Evolutionary conservation across 2,797 vertebrate genomes (phyloP), one percentile per base, ranked within the genome.

Genomic region (Hypotaenidia philippensis): DNA sequence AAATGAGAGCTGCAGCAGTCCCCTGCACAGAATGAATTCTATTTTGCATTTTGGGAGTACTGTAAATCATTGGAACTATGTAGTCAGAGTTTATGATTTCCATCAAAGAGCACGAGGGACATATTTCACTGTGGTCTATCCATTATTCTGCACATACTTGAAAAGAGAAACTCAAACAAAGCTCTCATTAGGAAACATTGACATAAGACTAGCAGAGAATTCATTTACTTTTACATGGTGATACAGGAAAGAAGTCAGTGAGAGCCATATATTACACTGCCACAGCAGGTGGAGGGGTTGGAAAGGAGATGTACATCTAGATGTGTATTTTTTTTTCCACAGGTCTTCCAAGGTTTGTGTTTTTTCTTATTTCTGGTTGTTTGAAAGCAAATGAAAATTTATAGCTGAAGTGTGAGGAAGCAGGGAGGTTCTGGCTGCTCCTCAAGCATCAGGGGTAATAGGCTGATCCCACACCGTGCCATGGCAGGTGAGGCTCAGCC

Each of bases 151-250:
- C 89, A 94, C 76, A 57, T 84, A 94, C 82, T 94, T 79, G 79
- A 86, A 31, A 72, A 94, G 74, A 93, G 91, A 94, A 96, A 93
- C 89, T 94, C 94, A 96, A 96, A 95, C 87, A 96, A 96, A 97
- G 77, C 85, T 90, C 94, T 96, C 95, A 82, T 95, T 96, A 94
- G 91, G 83, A 94, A 96, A 90, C 91, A 94, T 77, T 96, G 95
- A 95, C 91, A 95, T 92, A 94, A 95, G 87, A 76, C 18, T 90
- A 90, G 85, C 74, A 72, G 82, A 72, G 87, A 94, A 94, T 94
- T 96, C 85, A 89, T 96, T 95, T 94, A 38, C 66, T 90, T 75
- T 55, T 40, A 90, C 83, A 56, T 32, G 86, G 93, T 79, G 77
- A 70, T 82, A 86, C 72, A 94, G 84, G 77, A 76, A n/a, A 85